Conservation (phyloP, 1,140 invertebrate genomes). For the Zaprionus inermis region DNA sequence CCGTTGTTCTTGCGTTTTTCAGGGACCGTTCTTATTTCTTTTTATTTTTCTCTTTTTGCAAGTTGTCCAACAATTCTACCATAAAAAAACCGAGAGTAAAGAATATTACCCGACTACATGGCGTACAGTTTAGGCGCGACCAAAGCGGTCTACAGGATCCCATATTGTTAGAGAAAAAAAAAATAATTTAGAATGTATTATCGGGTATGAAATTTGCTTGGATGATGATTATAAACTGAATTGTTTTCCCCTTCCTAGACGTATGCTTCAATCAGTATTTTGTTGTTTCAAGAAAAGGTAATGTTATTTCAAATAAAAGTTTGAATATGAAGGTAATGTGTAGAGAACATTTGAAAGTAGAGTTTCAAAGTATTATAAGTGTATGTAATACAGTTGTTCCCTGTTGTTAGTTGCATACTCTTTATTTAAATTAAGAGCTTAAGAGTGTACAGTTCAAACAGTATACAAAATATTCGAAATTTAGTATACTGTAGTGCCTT, state of each 20-base stretch:
- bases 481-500: too few species aligned
- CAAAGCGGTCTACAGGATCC: conserved; percentile 33
- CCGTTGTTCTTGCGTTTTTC: neutral
- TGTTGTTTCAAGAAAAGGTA: conserved; percentile 1
- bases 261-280: neutral
- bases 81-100: conserved; percentile 56
- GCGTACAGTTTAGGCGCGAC: conserved; percentile 59
- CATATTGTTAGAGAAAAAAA: neutral
- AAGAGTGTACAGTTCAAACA: too few species aligned
- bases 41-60: conserved; percentile 11
- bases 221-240: neutral
- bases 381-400: too few species aligned
- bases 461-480: too few species aligned
- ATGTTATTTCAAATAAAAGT: conserved; percentile 6
- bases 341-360: too few species aligned
- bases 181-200: neutral
- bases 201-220: neutral
- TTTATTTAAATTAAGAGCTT: too few species aligned
- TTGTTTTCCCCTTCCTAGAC: neutral
- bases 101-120: conserved; percentile 61
- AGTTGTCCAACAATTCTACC: conserved; percentile 34
- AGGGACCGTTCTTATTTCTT: neutral
- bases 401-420: too few species aligned
- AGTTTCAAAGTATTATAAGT: too few species aligned
- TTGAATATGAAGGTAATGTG: too few species aligned